Base-by-base conservation (phyloP, 2,797 vertebrate species). In the Platyrinchus mystaceus region DNA sequence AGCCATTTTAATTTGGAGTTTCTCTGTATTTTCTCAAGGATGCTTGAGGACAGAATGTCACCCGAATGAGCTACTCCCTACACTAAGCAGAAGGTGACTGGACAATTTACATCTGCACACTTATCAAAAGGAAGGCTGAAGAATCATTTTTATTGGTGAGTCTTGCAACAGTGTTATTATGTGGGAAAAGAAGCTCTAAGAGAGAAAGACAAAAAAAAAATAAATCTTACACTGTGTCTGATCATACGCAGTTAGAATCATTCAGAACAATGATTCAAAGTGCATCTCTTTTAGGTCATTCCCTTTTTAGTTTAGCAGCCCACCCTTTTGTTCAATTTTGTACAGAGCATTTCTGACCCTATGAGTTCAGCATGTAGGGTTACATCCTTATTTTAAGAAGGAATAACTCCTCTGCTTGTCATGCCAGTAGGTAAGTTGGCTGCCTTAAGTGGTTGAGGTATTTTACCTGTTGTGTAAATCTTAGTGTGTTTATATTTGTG, bases 1-100 rank as follows among this genome's bases (percentile, higher is more conserved):
- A 80, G 36, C 37, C 15, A 41, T 81, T 84, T 89, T 92, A 84
- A 92, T 81, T 59, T 94, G 67, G 55, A 86, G 52, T 56, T 94
- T 91, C 76, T 84, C 91, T 94, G 92, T 86, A 90, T 93, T 95
- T 95, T 94, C 86, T 95, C 84, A 93, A 84, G 68, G 74, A 89
- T 95, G 44, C 67, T 86, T 53, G 44, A 92, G 52, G 77, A 90
- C 88, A 94, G 77, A 91, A 53, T 59, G 69, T 77, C 11, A 7
- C 66, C 87, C 13, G 32, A 92, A 89, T 26, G 79, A 91, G 59
- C 87, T 95, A 93, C 63, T 95, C 80, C 44, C 53, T 94, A 92
- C 91, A 62, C 79, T 94, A 92, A 93, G 58, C 94, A 95, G 93
- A 87, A 93, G 59, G 74, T 86, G 83, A 78, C 87, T 79, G 85